phyloP scores from a whole-genome alignment of 2,113 vertebrate species.

The Willisornis vidua region DNA sequence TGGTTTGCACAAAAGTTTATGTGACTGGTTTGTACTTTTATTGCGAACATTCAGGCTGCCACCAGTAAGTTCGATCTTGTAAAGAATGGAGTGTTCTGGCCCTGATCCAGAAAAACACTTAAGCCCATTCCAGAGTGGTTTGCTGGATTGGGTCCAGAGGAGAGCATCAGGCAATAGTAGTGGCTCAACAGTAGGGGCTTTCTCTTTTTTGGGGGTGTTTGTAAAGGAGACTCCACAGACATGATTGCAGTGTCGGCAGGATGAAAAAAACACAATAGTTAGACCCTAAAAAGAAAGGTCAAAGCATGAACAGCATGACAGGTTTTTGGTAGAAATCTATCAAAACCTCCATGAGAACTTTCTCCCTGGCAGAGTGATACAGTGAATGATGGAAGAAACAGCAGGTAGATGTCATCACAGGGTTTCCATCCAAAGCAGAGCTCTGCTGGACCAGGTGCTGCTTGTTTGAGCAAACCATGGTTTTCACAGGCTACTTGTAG shows the following conservation, averaged over 20 bases:
- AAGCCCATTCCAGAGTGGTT: slow-evolving; percentile 36
- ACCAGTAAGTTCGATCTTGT: slow-evolving; percentile 37
- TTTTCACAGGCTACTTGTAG: neutral
- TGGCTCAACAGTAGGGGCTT: neutral
- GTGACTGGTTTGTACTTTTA: slow-evolving; percentile 22
- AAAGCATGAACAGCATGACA: neutral
- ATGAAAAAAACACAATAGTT: neutral
- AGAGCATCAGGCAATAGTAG: neutral
- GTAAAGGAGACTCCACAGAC: neutral
- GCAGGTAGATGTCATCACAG: neutral
- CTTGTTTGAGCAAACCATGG: neutral
- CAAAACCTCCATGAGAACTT: neutral
- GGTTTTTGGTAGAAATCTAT: neutral
- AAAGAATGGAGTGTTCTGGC: slow-evolving; percentile 55
- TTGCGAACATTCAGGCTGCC: slow-evolving; percentile 33
- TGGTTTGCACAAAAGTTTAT: slow-evolving; percentile 6
- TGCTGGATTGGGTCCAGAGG: slow-evolving; percentile 48
- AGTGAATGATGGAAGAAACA: neutral
- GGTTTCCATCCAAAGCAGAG: neutral
- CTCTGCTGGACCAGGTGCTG: neutral
- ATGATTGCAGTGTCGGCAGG: neutral
- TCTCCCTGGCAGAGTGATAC: neutral
- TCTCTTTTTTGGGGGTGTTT: neutral
- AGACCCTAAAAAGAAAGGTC: neutral
- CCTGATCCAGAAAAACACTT: slow-evolving; percentile 54